A percentile compares a stretch with the other conserved stretches of the same genome.
phyloP scores from a whole-genome alignment of 2,888 invertebrate genomes.

The Chrysotoxum bicinctum region DNA sequence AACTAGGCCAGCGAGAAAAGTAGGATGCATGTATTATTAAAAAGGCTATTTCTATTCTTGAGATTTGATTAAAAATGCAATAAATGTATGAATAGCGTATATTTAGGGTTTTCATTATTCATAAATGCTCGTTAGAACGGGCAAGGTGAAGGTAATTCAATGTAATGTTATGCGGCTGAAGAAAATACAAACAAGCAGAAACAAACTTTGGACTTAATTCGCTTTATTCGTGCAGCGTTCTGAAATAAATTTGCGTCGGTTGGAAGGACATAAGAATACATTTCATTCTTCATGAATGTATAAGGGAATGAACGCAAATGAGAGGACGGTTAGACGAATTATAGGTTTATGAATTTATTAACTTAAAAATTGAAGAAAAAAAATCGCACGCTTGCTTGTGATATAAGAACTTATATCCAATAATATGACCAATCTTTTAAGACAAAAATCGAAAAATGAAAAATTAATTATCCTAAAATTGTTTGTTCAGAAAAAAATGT shows the following conservation, averaged over 20 bases:
- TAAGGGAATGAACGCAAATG: not conserved
- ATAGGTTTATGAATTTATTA: too few species aligned
- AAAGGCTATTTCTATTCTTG: conserved; percentile 43
- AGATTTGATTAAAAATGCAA: conserved; percentile 67
- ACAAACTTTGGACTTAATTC: not conserved
- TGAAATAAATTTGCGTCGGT: not conserved
- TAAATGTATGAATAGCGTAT: conserved; percentile 49
- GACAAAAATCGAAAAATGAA: too few species aligned
- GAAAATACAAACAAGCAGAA: not conserved
- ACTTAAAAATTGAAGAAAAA: too few species aligned
- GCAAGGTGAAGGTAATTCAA: conserved; percentile 35
- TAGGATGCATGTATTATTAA: conserved; percentile 54
- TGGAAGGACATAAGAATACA: not conserved
- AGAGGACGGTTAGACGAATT: not conserved
- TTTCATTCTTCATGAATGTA: not conserved
- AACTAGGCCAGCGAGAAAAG: conserved; percentile 56
- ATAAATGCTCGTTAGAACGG: not conserved
- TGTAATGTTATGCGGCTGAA: conserved; percentile 11
- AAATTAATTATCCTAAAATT: too few species aligned
- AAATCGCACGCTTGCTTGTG: too few species aligned
- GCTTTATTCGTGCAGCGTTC: not conserved
- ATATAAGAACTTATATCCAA: too few species aligned
- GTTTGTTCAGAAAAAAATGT: too few species aligned
- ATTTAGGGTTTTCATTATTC: conserved; percentile 25
- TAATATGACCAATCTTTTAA: too few species aligned